Conservation (phyloP, 2,888 invertebrate species). For the Agonopterix alstromeriana region DNA sequence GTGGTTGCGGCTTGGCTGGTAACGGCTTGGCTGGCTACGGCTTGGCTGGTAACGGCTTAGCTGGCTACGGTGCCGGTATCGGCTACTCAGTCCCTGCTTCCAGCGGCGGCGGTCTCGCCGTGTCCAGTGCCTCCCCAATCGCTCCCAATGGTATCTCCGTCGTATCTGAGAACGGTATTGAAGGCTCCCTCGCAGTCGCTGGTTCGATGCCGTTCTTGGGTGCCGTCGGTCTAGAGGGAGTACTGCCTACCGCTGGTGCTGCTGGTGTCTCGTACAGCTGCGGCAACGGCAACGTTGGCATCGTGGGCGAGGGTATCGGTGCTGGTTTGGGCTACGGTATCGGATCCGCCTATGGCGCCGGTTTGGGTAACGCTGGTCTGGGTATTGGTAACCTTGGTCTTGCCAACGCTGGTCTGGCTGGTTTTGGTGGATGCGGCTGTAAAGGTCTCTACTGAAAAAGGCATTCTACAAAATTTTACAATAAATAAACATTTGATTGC, state of each 20-base stretch:
- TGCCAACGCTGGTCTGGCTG: constrained; percentile 4
- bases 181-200: constrained; percentile 21
- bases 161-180: constrained; percentile 28
- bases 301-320: constrained; percentile 4
- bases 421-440: background rate
- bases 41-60: background rate
- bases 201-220: constrained; percentile 28
- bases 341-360: constrained; percentile 9
- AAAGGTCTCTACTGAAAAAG: background rate
- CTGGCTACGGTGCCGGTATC: constrained; percentile 1
- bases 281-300: constrained; percentile 17
- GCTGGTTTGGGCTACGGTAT: constrained; percentile 10
- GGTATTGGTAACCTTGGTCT: constrained; percentile 6
- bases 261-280: constrained; percentile 25
- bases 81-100: constrained; percentile 8
- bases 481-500: background rate
- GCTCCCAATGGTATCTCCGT: constrained; percentile 23
- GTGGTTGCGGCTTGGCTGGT: background rate
- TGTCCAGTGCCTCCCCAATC: constrained; percentile 21
- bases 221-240: constrained; percentile 21
- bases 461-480: background rate
- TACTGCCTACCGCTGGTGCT: constrained; percentile 20
- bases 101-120: constrained; percentile 16
- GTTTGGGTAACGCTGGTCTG: constrained; percentile 7
- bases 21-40: constrained; percentile 4